These are phyloP conservation scores for Melanotaenia boesemani DNA, from an alignment of 2,797 vertebrate species.

Conservation along the genomic window DNA sequence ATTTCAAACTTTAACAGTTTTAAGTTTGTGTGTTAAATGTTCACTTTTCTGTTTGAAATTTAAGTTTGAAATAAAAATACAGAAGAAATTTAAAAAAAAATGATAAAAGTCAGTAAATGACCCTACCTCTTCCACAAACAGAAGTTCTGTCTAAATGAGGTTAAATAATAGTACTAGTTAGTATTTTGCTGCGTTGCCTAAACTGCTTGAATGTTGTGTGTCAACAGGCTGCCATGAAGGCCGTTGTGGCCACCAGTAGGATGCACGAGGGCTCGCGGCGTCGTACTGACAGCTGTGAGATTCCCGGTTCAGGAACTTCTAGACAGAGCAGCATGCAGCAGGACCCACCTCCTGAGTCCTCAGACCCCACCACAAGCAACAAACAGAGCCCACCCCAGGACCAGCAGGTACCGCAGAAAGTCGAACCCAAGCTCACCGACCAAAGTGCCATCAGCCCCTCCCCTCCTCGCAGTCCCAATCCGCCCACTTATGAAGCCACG, in stretches of 20 bases:
- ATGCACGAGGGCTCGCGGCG: conserved; percentile 86
- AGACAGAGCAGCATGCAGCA: conserved; percentile 80
- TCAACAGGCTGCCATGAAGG: conserved; percentile 90
- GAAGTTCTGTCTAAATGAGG: no score
- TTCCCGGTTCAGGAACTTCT: conserved; percentile 68
- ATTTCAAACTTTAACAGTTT: no score
- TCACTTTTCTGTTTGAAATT: no score
- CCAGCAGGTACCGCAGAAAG: conserved; percentile 10
- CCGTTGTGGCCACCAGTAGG: conserved; percentile 90
- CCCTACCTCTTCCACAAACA: no score
- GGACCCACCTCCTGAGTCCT: conserved; percentile 68
- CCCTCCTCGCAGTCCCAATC: conserved; percentile 66
- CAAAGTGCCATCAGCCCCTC: conserved; percentile 42
- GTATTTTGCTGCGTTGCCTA: neutral
- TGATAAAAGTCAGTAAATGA: no score
- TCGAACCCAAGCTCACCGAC: conserved; percentile 21
- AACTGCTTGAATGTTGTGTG: neutral
- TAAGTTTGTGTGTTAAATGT: no score
- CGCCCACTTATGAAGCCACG: conserved; percentile 9
- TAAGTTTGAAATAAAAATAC: no score
- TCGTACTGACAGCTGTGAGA: conserved; percentile 81
- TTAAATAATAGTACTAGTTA: neutral
- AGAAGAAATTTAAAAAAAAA: no score
- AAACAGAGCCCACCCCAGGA: conserved; percentile 38
- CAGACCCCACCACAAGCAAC: conserved; percentile 44